Evolutionary conservation across 2,113 vertebrate species (phyloP).

Genomic region (Fregata magnificens): DNA sequence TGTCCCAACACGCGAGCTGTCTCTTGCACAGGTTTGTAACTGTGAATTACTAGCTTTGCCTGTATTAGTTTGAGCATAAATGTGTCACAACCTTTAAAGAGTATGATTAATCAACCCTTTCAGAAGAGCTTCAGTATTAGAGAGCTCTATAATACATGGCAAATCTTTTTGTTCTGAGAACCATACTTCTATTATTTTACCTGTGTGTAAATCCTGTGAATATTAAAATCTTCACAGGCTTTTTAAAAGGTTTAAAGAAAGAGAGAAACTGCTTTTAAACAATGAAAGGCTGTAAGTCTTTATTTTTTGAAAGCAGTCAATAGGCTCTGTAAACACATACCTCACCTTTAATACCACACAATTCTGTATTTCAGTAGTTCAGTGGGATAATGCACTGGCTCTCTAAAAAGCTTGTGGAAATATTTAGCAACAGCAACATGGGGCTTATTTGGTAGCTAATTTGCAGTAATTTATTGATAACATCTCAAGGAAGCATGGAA

Average conservation of each 20-base stretch:
- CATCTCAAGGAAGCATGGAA: background rate
- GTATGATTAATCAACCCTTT: slow-evolving; percentile 46
- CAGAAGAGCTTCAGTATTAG: background rate
- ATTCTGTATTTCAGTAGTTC: background rate
- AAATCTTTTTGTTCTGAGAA: slow-evolving; percentile 24
- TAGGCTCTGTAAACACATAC: background rate
- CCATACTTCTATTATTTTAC: background rate
- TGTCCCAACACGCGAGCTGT: background rate
- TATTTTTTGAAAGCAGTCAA: slow-evolving; percentile 6
- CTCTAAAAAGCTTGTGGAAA: slow-evolving; percentile 9
- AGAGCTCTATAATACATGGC: background rate
- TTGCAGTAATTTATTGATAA: background rate
- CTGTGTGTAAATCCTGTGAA: background rate
- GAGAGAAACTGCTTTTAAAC: background rate
- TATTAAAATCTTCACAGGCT: background rate
- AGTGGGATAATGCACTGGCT: background rate
- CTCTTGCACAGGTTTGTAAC: background rate
- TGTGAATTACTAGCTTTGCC: slow-evolving; percentile 15
- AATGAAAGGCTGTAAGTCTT: background rate
- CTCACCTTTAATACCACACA: slow-evolving; percentile 2
- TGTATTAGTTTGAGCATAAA: slow-evolving; percentile 16
- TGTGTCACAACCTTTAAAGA: slow-evolving; percentile 23
- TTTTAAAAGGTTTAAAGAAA: background rate
- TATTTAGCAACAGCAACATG: background rate
- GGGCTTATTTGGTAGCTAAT: background rate